These are phyloP conservation scores for Punctoribates punctum DNA, from an alignment of 2,888 invertebrate genomes.

Conservation along the genomic window DNA sequence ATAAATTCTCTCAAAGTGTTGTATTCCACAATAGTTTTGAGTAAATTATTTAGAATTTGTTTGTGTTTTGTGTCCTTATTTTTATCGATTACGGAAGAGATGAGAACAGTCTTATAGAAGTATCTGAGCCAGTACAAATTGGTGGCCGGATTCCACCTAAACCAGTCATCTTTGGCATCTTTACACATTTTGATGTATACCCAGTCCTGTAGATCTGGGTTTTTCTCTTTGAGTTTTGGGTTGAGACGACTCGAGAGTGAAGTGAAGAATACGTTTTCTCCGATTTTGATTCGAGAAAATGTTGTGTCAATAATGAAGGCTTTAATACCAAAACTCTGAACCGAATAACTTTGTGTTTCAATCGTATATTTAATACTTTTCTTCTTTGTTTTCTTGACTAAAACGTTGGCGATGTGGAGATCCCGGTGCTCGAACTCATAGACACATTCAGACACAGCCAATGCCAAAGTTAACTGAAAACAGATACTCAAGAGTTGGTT, in stretches of 20 bases:
- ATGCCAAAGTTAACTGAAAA: constrained; percentile 71
- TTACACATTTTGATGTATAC: constrained; percentile 21
- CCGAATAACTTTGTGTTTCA: constrained; percentile 51
- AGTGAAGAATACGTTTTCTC: constrained; percentile 18
- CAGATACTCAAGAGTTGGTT: constrained; percentile 38
- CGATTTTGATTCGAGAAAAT: constrained; percentile 62
- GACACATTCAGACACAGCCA: constrained; percentile 79
- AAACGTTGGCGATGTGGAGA: constrained; percentile 89
- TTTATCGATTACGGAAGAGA: not conserved
- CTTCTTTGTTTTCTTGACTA: constrained; percentile 66
- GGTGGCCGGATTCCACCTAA: constrained; percentile 34
- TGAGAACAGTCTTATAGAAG: constrained; percentile 17
- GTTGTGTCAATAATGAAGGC: constrained; percentile 85
- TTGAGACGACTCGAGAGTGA: constrained; percentile 33
- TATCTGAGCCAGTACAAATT: constrained; percentile 34
- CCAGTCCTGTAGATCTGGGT: constrained; percentile 34
- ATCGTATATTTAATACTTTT: constrained; percentile 60
- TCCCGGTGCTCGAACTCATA: constrained; percentile 92
- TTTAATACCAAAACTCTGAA: constrained; percentile 55
- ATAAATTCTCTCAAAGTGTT: not conserved
- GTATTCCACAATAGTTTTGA: not conserved
- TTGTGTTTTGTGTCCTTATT: not conserved
- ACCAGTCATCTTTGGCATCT: constrained; percentile 23
- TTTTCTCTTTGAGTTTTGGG: not conserved
- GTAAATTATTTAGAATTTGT: not conserved